Evolutionary conservation across 2,888 invertebrate genomes (phyloP).

Genomic region (Oasisia sp.): DNA sequence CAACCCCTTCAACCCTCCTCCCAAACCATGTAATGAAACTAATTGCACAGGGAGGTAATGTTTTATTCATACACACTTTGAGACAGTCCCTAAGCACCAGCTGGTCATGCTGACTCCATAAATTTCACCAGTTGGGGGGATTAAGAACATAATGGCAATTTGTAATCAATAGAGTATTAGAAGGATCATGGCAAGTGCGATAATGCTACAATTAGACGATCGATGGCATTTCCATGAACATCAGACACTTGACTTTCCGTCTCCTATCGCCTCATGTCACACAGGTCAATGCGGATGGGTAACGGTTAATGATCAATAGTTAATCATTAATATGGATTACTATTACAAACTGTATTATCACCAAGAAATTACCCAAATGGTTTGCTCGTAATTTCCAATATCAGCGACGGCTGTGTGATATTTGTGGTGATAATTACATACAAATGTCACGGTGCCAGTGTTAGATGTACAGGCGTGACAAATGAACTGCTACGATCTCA

Average conservation of each 20-base stretch:
- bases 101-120: neutral
- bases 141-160: slow-evolving; percentile 3
- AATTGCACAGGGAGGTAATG: too few relatives aligned
- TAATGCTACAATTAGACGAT: neutral
- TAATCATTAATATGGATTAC: neutral
- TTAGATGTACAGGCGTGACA: neutral
- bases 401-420: too few relatives aligned
- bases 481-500: neutral
- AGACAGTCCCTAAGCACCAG: neutral
- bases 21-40: neutral
- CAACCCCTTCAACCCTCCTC: neutral
- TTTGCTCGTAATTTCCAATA: neutral
- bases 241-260: neutral
- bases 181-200: neutral
- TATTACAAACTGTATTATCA: neutral
- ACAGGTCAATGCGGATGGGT: neutral
- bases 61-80: neutral
- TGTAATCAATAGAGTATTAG: neutral
- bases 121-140: neutral
- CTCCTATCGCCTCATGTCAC: neutral
- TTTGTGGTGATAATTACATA: neutral
- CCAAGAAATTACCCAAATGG: neutral
- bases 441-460: neutral
- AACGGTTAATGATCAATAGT: too few relatives aligned
- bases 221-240: neutral